phyloP scores from a whole-genome alignment of 2,797 vertebrate species.

The Lagorchestes hirsutus region DNA sequence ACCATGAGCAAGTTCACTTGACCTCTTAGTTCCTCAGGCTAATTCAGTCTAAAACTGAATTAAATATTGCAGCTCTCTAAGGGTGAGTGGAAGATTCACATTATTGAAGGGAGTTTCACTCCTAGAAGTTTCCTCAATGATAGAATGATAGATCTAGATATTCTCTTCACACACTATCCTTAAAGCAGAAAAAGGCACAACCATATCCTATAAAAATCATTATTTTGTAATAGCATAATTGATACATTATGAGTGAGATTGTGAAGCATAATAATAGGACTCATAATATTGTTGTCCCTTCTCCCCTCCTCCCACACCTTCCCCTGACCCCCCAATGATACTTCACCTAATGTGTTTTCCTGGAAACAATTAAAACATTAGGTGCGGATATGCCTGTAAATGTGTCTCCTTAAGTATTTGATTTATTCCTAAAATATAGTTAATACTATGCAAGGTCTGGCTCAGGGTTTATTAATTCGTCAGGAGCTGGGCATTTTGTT shows the following conservation, averaged over 20 bases:
- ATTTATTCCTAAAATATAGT: background rate
- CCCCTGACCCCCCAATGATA: background rate
- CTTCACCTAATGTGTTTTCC: background rate
- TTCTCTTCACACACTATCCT: background rate
- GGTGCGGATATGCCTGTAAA: background rate
- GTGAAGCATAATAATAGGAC: background rate
- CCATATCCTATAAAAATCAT: background rate
- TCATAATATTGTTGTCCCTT: background rate
- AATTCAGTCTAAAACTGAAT: background rate
- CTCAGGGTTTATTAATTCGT: background rate
- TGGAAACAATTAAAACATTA: background rate
- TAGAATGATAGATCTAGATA: background rate
- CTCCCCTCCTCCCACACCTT: fast-evolving
- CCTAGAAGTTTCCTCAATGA: background rate
- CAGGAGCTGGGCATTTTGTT: background rate
- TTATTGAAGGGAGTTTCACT: background rate
- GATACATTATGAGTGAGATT: background rate
- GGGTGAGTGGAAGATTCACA: background rate
- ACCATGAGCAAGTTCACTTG: background rate
- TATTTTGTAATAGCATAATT: background rate
- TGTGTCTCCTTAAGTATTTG: background rate
- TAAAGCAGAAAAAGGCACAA: background rate
- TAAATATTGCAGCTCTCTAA: background rate
- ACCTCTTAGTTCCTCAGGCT: background rate
- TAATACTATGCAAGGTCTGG: background rate